These are phyloP conservation scores for Cryptotis parvus DNA, from an alignment of 2,113 vertebrate species.

Conservation along the genomic window DNA sequence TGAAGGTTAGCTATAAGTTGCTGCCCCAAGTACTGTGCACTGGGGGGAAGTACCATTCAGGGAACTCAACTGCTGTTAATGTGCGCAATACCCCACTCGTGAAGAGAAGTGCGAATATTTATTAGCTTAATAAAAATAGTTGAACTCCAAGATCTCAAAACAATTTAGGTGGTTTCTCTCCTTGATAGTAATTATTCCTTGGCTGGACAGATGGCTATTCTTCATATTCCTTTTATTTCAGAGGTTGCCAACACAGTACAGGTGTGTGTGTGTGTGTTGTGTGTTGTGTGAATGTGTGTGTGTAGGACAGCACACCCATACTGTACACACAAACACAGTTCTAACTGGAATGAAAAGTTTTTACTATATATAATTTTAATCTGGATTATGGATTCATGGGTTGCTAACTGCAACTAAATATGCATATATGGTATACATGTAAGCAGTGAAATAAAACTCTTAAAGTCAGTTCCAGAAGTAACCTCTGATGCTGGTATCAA, in stretches of 20 bases:
- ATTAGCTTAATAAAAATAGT: constrained; percentile 25
- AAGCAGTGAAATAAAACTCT: not conserved
- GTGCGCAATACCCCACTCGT: not conserved
- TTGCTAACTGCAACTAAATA: not conserved
- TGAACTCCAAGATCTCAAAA: not conserved
- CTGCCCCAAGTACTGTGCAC: not conserved
- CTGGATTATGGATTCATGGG: not conserved
- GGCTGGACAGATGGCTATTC: not conserved
- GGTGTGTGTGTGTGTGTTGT: too few species aligned
- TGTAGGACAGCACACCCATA: not conserved
- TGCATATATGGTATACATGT: not conserved
- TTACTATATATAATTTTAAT: not conserved
- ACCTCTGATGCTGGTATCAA: not conserved
- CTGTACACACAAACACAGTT: not conserved
- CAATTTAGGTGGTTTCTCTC: constrained; percentile 4
- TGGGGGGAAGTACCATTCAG: not conserved
- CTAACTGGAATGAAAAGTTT: not conserved
- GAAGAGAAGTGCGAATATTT: not conserved
- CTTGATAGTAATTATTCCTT: constrained; percentile 33
- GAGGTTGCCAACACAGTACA: not conserved
- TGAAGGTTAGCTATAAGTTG: not conserved
- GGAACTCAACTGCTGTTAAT: not conserved
- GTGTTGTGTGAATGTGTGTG: too few species aligned
- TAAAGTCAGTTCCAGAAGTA: not conserved
- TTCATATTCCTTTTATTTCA: not conserved